Evolutionary conservation across 2,797 vertebrate genomes (phyloP), one percentile per base, ranked within the genome.

Genomic region (Gambusia yucatana): DNA sequence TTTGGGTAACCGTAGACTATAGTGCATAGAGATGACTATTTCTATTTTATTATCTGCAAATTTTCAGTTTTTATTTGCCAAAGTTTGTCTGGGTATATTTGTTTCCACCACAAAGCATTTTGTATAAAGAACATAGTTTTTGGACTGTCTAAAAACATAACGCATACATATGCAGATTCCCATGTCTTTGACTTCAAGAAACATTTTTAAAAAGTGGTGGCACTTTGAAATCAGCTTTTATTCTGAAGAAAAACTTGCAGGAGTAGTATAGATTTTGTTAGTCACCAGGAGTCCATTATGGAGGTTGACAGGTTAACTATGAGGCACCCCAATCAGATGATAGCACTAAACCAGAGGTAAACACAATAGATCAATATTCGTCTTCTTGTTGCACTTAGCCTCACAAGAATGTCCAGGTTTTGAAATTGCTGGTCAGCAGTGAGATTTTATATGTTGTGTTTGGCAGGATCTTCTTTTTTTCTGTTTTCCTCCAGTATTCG

Each of bases 401-500:
- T 63, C 28, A 36, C 22, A 36, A 36, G 61, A 63, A 36, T 63
- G 61, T 63, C 16, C 30, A 20, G 61, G 39, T 43, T 43, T 43
- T 69, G 22, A 69, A 22, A 69, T 69, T 43, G 10, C 39, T 69
- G 65, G 65, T 69, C 65, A 69, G 65, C 65, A n/a, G 65, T 69
- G 22, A 41, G 4, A 41, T 41, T 69, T 67, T 67, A 22, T 41
- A 41, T 67, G 20, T 41, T 67, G 22, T 41, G 36, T 67, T 67
- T 67, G 20, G 61, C 36, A 22, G 33, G 3, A 22, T 25, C 20
- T 52, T 52, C 2, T 9, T 52, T 52, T 67, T 65, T 39, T 39
- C 36, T 6, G 20, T 67, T 67, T 25, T 67, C 55, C 11, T 59
- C 55, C 55, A 5, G 11, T 59, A 14, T 59, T 28, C 3, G n/a